phyloP scores from a whole-genome alignment of 2,888 invertebrate genomes.

The Agonopterix heracliana region DNA sequence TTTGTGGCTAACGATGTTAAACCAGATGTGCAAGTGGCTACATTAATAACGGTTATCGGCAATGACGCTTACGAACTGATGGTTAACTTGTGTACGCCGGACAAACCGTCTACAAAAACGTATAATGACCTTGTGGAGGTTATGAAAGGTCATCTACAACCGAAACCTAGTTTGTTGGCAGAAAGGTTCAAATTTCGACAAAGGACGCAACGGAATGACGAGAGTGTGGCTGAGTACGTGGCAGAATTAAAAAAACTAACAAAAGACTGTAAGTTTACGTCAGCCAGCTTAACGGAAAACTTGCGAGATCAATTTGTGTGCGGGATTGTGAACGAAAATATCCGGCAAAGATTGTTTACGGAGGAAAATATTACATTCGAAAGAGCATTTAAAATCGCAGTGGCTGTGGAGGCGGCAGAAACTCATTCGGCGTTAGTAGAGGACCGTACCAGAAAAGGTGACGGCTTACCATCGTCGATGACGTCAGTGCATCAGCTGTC shows the following conservation, averaged over 20 bases:
- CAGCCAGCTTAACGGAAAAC: conserved; percentile 14
- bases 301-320: conserved; percentile 20
- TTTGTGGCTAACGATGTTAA: conserved; percentile 6
- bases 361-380: conserved; percentile 8
- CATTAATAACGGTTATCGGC: conserved; percentile 8
- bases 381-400: conserved; percentile 8
- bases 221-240: conserved; percentile 3
- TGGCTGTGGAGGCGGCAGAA: conserved; percentile 14
- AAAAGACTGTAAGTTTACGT: conserved; percentile 9
- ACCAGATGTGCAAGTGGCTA: conserved; percentile 2
- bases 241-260: conserved; percentile 6
- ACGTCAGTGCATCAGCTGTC: not conserved
- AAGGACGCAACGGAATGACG: not conserved
- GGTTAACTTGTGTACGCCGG: conserved; percentile 6
- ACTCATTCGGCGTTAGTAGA: conserved; percentile 11
- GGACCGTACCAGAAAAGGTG: not conserved
- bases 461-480: not conserved
- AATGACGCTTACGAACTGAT: conserved; percentile 2
- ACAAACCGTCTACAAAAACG: conserved; percentile 4
- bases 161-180: conserved; percentile 4
- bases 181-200: conserved; percentile 10
- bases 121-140: not conserved
- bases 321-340: conserved; percentile 11
- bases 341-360: conserved; percentile 18
- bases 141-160: conserved; percentile 6